Percentiles rank a stretch among this genome's conserved stretches.
Evolutionary conservation across 2,113 vertebrate species (phyloP).

Genomic region (Paradoxurus hermaphroditus): DNA sequence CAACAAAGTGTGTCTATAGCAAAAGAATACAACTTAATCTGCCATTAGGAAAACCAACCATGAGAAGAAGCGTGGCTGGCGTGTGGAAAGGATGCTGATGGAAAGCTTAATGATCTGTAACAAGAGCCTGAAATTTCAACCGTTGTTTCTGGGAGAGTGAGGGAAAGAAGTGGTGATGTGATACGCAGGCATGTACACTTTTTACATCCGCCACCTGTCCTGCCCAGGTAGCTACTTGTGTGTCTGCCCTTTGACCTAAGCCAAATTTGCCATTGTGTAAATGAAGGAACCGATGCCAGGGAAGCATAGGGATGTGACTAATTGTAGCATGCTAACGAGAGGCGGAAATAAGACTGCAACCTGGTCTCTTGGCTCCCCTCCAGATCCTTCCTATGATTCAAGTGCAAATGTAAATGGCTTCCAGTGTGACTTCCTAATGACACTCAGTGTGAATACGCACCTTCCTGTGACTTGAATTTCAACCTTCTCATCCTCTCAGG

Average conservation of each 20-base stretch:
- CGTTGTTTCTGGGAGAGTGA: neutral
- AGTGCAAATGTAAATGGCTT: neutral
- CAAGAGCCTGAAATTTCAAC: neutral
- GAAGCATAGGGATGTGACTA: neutral
- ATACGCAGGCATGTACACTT: neutral
- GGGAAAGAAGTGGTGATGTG: neutral
- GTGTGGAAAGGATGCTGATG: neutral
- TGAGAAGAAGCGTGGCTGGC: neutral
- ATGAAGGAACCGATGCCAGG: neutral
- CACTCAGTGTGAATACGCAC: neutral
- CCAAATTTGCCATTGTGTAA: neutral
- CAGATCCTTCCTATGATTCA: neutral
- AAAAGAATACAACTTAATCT: conserved; percentile 1
- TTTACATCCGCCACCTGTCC: neutral
- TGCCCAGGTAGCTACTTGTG: neutral
- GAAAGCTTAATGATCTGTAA: conserved; percentile 11
- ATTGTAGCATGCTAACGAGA: neutral
- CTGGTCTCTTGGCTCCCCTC: neutral
- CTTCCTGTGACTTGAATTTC: neutral
- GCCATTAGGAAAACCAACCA: conserved; percentile 4
- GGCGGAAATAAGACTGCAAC: no score
- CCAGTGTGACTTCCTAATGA: neutral
- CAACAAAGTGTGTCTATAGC: conserved; percentile 1
- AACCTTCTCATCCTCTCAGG: neutral
- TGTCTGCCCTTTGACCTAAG: neutral